A percentile compares a stretch with the other conserved stretches of the same genome.
Evolutionary conservation across 2,797 vertebrate genomes (phyloP).

Genomic region (Crypturellus tataupa): DNA sequence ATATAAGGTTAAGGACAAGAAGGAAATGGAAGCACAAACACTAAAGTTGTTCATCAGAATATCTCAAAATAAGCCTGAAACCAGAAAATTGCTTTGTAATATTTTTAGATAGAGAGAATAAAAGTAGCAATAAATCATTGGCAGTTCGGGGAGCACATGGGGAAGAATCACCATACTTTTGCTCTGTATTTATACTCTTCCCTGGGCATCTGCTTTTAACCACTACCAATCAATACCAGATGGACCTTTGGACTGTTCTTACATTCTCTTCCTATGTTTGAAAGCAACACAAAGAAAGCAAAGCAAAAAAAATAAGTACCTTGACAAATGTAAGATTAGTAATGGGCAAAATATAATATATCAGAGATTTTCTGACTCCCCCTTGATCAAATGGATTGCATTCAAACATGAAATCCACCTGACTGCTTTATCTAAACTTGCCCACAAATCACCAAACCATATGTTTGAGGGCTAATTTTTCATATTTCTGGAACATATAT

Average conservation of each 20-base stretch:
- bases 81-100: neutral
- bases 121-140: neutral
- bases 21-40: neutral
- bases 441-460: neutral
- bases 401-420: neutral
- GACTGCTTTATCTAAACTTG: neutral
- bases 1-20: neutral
- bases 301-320: neutral
- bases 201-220: neutral
- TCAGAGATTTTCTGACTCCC: neutral
- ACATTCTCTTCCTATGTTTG: neutral
- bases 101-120: neutral
- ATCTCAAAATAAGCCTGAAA: neutral
- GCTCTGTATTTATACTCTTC: neutral
- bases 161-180: neutral
- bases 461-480: neutral
- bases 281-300: neutral
- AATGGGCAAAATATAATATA: accelerated
- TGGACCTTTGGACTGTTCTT: neutral
- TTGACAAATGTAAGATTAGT: neutral
- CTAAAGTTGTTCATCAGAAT: neutral
- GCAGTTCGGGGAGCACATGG: neutral
- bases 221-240: neutral
- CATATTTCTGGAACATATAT: neutral
- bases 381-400: neutral